These are phyloP conservation scores for Mystacides longicornis DNA, from an alignment of 2,888 invertebrate genomes.

Conservation along the genomic window DNA sequence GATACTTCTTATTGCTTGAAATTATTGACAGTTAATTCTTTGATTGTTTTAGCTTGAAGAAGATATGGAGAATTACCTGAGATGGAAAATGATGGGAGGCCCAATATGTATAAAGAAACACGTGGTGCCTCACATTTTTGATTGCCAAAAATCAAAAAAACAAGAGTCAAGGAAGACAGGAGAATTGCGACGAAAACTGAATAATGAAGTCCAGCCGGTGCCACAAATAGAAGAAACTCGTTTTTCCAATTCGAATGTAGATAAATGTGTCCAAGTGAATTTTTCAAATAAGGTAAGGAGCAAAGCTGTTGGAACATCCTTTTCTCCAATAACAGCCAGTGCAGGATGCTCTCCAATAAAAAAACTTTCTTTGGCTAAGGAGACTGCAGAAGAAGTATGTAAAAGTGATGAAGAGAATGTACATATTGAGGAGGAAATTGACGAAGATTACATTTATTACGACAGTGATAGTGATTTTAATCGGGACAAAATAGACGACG, in stretches of 20 bases:
- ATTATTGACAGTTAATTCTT: neutral
- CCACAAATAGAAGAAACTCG: too few relatives aligned
- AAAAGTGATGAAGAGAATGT: neutral
- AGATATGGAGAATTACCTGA: neutral
- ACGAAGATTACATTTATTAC: neutral
- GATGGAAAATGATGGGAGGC: constrained; percentile 1
- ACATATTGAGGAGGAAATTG: neutral
- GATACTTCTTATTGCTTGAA: neutral
- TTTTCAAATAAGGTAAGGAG: neutral
- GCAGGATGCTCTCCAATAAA: neutral
- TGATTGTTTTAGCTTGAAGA: too few relatives aligned
- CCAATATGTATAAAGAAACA: neutral
- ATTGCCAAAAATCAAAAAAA: neutral
- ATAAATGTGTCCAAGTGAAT: too few relatives aligned
- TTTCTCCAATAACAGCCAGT: neutral
- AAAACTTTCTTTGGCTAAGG: neutral
- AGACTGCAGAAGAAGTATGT: neutral
- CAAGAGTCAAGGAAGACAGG: neutral
- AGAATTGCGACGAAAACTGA: neutral
- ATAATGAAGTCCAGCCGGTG: neutral
- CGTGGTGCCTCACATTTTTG: neutral
- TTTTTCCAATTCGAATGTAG: too few relatives aligned
- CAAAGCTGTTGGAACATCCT: too few relatives aligned
- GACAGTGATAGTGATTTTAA: neutral
- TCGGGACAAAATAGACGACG: neutral